phyloP scores from a whole-genome alignment of 2,888 invertebrate species.

The Drosophila kanekoi region DNA sequence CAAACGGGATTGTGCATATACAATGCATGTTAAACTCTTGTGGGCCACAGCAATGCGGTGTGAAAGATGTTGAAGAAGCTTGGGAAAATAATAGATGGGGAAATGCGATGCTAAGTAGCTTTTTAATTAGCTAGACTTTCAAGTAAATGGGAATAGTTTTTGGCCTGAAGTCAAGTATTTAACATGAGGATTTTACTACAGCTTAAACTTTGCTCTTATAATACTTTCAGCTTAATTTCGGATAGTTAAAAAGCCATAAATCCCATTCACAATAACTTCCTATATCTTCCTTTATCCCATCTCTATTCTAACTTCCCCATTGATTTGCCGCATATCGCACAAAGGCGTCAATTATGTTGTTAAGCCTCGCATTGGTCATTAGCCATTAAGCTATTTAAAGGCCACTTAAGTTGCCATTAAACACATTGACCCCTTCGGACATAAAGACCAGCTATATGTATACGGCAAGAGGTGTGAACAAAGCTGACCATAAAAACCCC shows the following conservation, averaged over 20 bases:
- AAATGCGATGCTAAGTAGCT: constrained; percentile 20
- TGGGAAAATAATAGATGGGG: background rate
- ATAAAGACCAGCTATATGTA: constrained; percentile 13
- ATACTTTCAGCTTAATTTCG: no score
- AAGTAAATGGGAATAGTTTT: background rate
- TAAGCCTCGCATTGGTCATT: constrained; percentile 14
- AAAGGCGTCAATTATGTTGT: constrained; percentile 42
- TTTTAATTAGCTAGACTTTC: constrained; percentile 18
- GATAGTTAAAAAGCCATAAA: background rate
- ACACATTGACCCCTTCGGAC: constrained; percentile 59
- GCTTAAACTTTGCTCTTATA: background rate
- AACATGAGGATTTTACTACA: background rate
- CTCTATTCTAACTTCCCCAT: background rate
- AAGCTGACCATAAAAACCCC: constrained; percentile 54
- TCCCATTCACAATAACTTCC: background rate
- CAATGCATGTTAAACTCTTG: constrained; percentile 38
- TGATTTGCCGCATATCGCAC: constrained; percentile 31
- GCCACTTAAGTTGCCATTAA: constrained; percentile 65
- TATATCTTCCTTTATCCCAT: background rate
- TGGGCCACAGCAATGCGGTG: constrained; percentile 13
- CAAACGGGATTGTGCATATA: constrained; percentile 23
- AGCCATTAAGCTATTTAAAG: constrained; percentile 53
- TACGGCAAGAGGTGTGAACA: constrained; percentile 55
- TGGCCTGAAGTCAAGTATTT: background rate
- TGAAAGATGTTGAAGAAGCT: background rate